Conservation (phyloP, 2,888 invertebrate species). For the Sceliomorpha sp. region DNA sequence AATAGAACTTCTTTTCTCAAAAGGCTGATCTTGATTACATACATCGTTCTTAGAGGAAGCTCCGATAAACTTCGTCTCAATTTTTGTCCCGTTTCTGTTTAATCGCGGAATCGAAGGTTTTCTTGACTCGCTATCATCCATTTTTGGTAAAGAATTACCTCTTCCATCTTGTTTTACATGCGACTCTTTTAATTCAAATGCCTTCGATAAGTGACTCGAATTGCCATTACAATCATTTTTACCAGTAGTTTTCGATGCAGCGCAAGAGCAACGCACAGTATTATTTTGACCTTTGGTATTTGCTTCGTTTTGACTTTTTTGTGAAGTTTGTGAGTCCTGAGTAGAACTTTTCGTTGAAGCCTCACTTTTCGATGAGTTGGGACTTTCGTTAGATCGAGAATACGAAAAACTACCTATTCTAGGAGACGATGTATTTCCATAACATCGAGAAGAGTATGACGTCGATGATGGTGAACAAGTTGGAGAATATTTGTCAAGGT, state of each 20-base stretch:
- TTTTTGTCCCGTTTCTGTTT: slow-evolving; percentile 57
- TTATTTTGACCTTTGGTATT: slow-evolving; percentile 42
- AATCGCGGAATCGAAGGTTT: slow-evolving; percentile 60
- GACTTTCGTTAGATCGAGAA: slow-evolving; percentile 64
- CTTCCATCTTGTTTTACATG: slow-evolving; percentile 36
- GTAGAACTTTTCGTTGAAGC: slow-evolving; percentile 43
- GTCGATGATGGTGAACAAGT: slow-evolving; percentile 55
- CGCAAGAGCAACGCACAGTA: slow-evolving; percentile 29
- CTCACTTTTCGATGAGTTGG: slow-evolving; percentile 58
- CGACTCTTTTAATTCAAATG: slow-evolving; percentile 44
- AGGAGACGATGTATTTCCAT: slow-evolving; percentile 55
- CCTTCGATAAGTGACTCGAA: slow-evolving; percentile 41
- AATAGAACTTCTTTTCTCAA: slow-evolving; percentile 55
- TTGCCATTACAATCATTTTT: slow-evolving; percentile 22
- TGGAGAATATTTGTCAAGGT: slow-evolving; percentile 79
- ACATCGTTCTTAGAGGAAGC: slow-evolving; percentile 56
- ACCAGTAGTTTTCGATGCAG: slow-evolving; percentile 25
- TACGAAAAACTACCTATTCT: slow-evolving; percentile 71
- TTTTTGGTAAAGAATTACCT: slow-evolving; percentile 47
- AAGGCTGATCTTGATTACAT: slow-evolving; percentile 31
- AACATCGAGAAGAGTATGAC: slow-evolving; percentile 57
- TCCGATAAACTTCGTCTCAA: slow-evolving; percentile 57
- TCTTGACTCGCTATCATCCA: slow-evolving; percentile 58
- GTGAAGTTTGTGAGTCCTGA: slow-evolving; percentile 16
- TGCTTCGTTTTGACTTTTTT: slow-evolving; percentile 49